These are phyloP conservation scores for Perodicticus potto DNA, from an alignment of 2,797 vertebrate species.

Conservation along the genomic window DNA sequence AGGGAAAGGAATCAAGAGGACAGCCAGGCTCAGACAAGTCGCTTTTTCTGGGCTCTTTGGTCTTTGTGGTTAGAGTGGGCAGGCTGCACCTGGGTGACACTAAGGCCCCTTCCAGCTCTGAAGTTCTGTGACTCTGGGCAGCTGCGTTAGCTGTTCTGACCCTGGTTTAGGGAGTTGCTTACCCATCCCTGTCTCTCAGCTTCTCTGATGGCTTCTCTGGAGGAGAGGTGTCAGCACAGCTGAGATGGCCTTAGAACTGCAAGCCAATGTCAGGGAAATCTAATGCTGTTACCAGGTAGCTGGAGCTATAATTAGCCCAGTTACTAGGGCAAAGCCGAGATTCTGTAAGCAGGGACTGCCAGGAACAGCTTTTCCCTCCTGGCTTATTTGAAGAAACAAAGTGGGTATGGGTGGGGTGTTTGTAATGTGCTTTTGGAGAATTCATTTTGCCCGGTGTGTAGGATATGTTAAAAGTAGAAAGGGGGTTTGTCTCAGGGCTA, in stretches of 20 bases:
- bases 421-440: background rate
- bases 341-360: slow-evolving; percentile 34
- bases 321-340: slow-evolving; percentile 73
- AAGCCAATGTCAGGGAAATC: slow-evolving; percentile 71
- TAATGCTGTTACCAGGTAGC: slow-evolving; percentile 72
- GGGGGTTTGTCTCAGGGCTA: background rate
- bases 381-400: background rate
- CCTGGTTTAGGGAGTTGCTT: background rate
- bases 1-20: background rate
- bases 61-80: background rate
- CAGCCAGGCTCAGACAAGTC: background rate
- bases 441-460: background rate
- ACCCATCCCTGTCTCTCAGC: background rate
- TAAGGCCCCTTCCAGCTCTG: no score
- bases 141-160: background rate
- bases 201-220: slow-evolving; percentile 30
- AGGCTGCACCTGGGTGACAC: no score
- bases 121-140: background rate
- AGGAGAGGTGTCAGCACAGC: slow-evolving; percentile 15
- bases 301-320: slow-evolving; percentile 84
- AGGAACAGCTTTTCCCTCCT: slow-evolving; percentile 28
- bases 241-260: slow-evolving; percentile 48
- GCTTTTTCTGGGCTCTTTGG: background rate
- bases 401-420: background rate
- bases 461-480: slow-evolving; percentile 3